A percentile compares a stretch with the other conserved stretches of the same genome.
These are phyloP conservation scores for Meriones psammophilus DNA, from an alignment of 2,797 vertebrate genomes.

Conservation along the genomic window DNA sequence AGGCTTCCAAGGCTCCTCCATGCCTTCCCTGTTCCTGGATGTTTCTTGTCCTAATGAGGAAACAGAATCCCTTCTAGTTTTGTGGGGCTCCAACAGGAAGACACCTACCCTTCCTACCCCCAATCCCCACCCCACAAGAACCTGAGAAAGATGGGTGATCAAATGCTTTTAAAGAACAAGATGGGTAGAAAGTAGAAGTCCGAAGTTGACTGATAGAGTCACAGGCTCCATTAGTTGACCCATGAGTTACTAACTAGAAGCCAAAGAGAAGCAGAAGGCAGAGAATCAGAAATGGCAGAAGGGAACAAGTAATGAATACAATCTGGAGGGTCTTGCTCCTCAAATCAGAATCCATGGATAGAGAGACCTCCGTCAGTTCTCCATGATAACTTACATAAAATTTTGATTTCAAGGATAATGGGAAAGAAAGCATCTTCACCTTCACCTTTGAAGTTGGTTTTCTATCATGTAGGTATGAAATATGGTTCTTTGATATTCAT, in stretches of 20 bases:
- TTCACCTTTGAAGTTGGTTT: not conserved
- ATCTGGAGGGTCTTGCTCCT: not conserved
- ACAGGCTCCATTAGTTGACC: not conserved
- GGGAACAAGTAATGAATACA: not conserved
- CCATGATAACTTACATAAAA: not conserved
- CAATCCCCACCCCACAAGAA: not conserved
- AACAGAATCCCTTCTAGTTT: not conserved
- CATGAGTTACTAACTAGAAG: not conserved
- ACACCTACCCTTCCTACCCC: not conserved
- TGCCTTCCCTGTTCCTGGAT: not conserved
- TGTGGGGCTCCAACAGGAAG: not conserved
- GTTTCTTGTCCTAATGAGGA: not conserved
- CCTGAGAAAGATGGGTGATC: not conserved
- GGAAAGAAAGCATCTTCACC: constrained; percentile 6
- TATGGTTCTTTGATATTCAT: not conserved
- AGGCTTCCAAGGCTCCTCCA: no score
- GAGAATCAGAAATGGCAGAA: not conserved
- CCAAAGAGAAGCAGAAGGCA: not conserved
- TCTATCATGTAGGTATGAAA: constrained; percentile 9
- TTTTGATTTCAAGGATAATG: constrained; percentile 35
- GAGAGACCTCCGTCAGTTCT: not conserved
- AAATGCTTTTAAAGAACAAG: constrained; percentile 12
- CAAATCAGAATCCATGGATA: not conserved
- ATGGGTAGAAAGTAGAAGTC: not conserved
- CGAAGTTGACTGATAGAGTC: not conserved